Conservation (phyloP, 2,888 invertebrate species). For the Tachina grossa region DNA sequence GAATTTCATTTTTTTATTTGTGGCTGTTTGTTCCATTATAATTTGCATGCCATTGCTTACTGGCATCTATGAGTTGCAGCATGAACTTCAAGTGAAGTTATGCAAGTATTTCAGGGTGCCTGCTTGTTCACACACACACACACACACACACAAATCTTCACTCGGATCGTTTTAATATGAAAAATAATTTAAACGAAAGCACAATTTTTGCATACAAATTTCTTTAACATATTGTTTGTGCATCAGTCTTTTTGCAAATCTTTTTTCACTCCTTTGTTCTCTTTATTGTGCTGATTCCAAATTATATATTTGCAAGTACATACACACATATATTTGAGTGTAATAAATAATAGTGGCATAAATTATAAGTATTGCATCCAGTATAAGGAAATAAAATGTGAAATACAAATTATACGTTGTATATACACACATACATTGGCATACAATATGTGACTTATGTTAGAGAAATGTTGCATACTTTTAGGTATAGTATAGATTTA, state of each 20-base stretch:
- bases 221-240: conserved; percentile 53
- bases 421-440: no score
- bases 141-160: neutral
- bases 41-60: conserved; percentile 46
- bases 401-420: neutral
- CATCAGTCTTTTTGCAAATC: conserved; percentile 36
- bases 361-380: neutral
- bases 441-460: neutral
- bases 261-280: conserved; percentile 15
- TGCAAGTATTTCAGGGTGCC: conserved; percentile 54
- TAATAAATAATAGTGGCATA: neutral
- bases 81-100: conserved; percentile 66
- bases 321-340: neutral
- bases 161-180: neutral
- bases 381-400: conserved; percentile 14
- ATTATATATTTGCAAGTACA: conserved; percentile 1
- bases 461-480: conserved; percentile 22
- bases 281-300: neutral
- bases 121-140: neutral
- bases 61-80: conserved; percentile 28
- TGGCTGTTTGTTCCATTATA: conserved; percentile 8
- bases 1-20: conserved; percentile 22
- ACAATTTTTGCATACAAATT: conserved; percentile 33
- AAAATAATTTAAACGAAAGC: conserved; percentile 43
- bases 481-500: neutral